phyloP scores from a whole-genome alignment of 2,113 vertebrate species.

The Phalacrocorax pelagicus region DNA sequence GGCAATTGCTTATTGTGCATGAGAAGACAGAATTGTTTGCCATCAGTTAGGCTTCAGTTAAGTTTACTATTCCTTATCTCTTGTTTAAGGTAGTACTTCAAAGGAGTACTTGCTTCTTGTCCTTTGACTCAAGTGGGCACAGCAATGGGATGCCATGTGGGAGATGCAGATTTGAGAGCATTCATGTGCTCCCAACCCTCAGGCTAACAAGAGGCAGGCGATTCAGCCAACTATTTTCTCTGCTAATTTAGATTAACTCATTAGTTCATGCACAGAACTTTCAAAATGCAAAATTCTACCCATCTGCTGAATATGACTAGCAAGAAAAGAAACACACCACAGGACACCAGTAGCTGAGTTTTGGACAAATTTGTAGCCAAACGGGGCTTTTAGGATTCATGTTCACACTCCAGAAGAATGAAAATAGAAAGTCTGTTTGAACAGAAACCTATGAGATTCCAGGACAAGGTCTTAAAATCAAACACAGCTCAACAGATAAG shows the following conservation, averaged over 20 bases:
- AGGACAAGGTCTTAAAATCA: background rate
- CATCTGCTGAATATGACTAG: background rate
- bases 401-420: background rate
- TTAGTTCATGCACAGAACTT: background rate
- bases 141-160: conserved; percentile 40
- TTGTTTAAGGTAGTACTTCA: conserved; percentile 76
- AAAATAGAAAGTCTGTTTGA: conserved; percentile 4
- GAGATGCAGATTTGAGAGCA: conserved; percentile 27
- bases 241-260: background rate
- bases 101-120: conserved; percentile 70
- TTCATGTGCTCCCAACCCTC: background rate
- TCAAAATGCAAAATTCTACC: background rate
- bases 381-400: background rate
- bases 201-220: background rate
- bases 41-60: conserved; percentile 46
- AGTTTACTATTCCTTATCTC: conserved; percentile 75
- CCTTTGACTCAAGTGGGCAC: conserved; percentile 62
- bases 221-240: background rate
- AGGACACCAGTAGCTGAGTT: background rate
- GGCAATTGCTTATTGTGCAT: conserved; percentile 25
- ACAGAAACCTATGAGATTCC: background rate
- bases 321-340: background rate
- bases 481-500: background rate
- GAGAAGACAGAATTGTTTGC: conserved; percentile 63
- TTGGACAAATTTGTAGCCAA: background rate